phyloP scores from a whole-genome alignment of 2,797 vertebrate species.

The Fratercula arctica region DNA sequence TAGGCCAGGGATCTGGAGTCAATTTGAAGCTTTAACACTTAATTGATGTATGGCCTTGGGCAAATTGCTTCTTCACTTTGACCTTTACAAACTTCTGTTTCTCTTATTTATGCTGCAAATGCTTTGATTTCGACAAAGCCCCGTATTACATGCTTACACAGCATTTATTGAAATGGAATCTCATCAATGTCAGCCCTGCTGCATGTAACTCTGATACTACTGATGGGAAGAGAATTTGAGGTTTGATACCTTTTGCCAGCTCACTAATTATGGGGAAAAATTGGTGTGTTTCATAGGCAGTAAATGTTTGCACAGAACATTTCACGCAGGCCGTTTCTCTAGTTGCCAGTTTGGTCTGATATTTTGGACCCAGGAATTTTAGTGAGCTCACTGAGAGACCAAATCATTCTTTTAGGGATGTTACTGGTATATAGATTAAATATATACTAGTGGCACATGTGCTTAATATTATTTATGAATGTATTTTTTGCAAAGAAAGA shows the following conservation, averaged over 20 bases:
- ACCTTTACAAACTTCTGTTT: slow-evolving; percentile 22
- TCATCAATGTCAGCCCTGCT: background rate
- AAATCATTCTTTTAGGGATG: background rate
- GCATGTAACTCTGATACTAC: background rate
- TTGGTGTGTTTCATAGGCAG: background rate
- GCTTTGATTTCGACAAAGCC: background rate
- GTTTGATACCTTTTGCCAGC: background rate
- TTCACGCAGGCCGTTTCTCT: background rate
- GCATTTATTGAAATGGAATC: background rate
- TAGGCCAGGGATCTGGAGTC: background rate
- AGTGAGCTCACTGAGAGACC: background rate
- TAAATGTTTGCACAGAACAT: background rate
- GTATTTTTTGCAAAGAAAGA: background rate
- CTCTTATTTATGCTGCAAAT: background rate
- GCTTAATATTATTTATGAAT: background rate
- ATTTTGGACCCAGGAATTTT: background rate
- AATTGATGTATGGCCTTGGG: background rate
- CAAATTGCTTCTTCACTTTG: background rate
- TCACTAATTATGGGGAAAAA: background rate
- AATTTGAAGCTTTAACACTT: background rate
- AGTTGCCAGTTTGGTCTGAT: background rate
- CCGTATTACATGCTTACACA: background rate
- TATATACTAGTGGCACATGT: background rate
- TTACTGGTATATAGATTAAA: background rate
- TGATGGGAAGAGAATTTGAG: background rate